Evolutionary conservation across 1,140 invertebrate genomes (phyloP).

Genomic region (Pogonomyrmex barbatus): DNA sequence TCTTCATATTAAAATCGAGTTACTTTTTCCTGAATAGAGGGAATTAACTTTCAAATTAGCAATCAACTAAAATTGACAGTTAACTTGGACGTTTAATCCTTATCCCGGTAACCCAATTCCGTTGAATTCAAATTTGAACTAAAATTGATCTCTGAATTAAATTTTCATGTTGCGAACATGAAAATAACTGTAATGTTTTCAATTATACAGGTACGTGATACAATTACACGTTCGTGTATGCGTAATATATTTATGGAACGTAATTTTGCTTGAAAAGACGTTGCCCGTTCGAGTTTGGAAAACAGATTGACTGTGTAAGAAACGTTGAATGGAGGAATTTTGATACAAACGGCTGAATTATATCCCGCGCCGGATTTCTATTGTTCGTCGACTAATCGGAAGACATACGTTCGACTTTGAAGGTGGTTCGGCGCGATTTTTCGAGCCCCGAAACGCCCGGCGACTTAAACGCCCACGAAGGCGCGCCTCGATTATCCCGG

Average conservation of each 20-base stretch:
- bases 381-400: not conserved
- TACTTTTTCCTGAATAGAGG: conserved; percentile 3
- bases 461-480: conserved; percentile 45
- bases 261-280: not conserved
- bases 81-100: conserved; percentile 19
- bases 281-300: not conserved
- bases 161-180: not conserved
- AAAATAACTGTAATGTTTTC: not conserved
- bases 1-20: conserved; percentile 12
- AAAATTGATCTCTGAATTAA: not conserved
- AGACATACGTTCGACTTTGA: not conserved
- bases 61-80: conserved; percentile 10
- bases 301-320: not conserved
- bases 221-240: not conserved
- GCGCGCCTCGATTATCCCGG: conserved; percentile 31
- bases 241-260: not conserved
- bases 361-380: too few species aligned
- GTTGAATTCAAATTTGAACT: conserved; percentile 9
- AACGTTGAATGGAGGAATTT: conserved; percentile 1
- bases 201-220: not conserved
- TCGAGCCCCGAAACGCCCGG: conserved; percentile 4
- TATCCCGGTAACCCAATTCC: not conserved
- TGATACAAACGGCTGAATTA: not conserved
- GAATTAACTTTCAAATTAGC: conserved; percentile 19
- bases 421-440: conserved; percentile 1